These are phyloP conservation scores for Lophura nycthemera DNA, from an alignment of 2,113 vertebrate genomes.

Conservation along the genomic window DNA sequence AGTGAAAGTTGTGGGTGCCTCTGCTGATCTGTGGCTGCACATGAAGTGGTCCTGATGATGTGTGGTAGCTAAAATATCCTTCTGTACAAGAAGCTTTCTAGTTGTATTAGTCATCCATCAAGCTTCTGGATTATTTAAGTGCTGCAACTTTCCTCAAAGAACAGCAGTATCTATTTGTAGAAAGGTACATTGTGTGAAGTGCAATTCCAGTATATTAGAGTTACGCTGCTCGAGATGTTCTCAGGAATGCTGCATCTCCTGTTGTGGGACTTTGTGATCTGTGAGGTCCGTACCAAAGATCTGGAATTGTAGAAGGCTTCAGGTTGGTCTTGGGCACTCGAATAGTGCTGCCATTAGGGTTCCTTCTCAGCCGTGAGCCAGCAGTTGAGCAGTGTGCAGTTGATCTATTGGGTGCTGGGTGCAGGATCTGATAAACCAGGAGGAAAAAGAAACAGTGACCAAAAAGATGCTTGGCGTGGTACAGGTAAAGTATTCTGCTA, in stretches of 20 bases:
- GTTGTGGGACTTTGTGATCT: background rate
- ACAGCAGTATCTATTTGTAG: slow-evolving; percentile 58
- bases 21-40: background rate
- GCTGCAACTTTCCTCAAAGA: slow-evolving; percentile 45
- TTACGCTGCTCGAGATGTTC: background rate
- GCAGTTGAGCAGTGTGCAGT: background rate
- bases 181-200: slow-evolving; percentile 51
- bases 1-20: background rate
- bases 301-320: background rate
- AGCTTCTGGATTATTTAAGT: slow-evolving; percentile 51
- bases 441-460: background rate
- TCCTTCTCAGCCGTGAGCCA: background rate
- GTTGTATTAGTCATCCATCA: slow-evolving; percentile 66
- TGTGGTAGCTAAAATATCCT: slow-evolving; percentile 27
- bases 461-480: background rate
- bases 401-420: background rate
- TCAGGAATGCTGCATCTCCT: background rate
- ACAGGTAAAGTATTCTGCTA: background rate
- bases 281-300: background rate
- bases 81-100: background rate
- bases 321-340: rapidly evolving
- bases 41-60: background rate
- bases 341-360: background rate
- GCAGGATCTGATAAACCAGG: background rate
- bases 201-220: background rate